phyloP scores from a whole-genome alignment of 2,113 vertebrate species.

The Hystrix brachyura region DNA sequence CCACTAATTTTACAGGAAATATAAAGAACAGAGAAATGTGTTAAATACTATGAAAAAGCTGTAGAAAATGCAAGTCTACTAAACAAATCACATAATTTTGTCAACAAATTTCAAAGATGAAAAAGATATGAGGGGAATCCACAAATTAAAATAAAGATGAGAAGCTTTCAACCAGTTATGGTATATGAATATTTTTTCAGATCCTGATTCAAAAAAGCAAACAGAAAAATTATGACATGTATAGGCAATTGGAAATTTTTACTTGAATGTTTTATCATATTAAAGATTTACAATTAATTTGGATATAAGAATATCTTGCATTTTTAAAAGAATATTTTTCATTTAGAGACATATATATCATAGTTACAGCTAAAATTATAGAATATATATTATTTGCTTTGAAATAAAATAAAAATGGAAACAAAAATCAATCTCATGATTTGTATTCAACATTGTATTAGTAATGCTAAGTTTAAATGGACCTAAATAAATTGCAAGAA shows the following conservation, averaged over 20 bases:
- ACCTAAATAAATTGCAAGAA: background rate
- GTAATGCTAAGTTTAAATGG: background rate
- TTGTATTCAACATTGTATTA: background rate
- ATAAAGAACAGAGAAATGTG: constrained; percentile 12
- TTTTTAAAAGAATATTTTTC: background rate
- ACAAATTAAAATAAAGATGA: background rate
- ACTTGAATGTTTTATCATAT: constrained; percentile 26
- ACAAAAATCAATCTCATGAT: constrained; percentile 16
- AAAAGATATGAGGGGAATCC: background rate
- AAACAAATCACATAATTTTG: constrained; percentile 12
- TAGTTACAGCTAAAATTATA: constrained; percentile 2
- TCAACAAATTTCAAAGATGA: constrained; percentile 38
- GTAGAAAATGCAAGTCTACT: background rate
- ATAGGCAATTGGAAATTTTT: background rate
- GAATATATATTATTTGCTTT: background rate
- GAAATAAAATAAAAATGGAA: constrained; percentile 40
- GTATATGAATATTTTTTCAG: background rate
- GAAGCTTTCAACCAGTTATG: background rate
- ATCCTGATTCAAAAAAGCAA: constrained; percentile 22
- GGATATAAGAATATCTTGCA: background rate
- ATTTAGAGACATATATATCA: background rate
- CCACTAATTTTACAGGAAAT: background rate
- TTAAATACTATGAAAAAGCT: background rate
- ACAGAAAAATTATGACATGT: background rate
- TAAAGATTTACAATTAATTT: constrained; percentile 11